Evolutionary conservation across 2,113 vertebrate genomes (phyloP).

Genomic region (Chaetura pelagica): DNA sequence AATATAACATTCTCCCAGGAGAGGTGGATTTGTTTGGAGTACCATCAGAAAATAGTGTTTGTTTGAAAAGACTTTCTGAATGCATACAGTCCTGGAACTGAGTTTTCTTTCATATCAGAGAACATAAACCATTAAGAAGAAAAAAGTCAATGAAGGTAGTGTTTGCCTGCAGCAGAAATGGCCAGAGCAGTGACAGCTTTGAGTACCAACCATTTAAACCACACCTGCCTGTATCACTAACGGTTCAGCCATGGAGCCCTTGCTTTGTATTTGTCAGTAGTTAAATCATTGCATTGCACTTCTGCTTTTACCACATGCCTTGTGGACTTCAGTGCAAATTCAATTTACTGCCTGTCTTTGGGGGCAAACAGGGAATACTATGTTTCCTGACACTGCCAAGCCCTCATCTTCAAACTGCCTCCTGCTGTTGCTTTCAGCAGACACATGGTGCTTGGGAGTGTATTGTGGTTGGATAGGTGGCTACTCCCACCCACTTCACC

Average conservation of each 20-base stretch:
- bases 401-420: not conserved
- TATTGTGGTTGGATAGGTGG: no score
- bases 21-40: not conserved
- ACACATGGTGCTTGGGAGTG: fast-evolving
- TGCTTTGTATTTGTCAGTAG: fast-evolving
- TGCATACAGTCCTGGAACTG: not conserved
- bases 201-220: not conserved
- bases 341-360: not conserved
- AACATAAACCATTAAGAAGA: not conserved
- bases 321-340: not conserved
- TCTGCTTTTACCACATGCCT: not conserved
- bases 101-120: not conserved
- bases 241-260: not conserved
- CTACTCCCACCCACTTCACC: not conserved
- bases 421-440: not conserved
- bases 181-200: not conserved
- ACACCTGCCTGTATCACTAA: not conserved
- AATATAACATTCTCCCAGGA: not conserved
- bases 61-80: not conserved
- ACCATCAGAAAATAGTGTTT: not conserved
- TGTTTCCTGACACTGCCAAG: not conserved
- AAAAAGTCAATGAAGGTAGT: not conserved
- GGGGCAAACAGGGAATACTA: not conserved
- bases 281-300: not conserved
- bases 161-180: not conserved